Evolutionary conservation across 23 tunicate genomes (phyloP).

Genomic region (Halocynthia aurantium): DNA sequence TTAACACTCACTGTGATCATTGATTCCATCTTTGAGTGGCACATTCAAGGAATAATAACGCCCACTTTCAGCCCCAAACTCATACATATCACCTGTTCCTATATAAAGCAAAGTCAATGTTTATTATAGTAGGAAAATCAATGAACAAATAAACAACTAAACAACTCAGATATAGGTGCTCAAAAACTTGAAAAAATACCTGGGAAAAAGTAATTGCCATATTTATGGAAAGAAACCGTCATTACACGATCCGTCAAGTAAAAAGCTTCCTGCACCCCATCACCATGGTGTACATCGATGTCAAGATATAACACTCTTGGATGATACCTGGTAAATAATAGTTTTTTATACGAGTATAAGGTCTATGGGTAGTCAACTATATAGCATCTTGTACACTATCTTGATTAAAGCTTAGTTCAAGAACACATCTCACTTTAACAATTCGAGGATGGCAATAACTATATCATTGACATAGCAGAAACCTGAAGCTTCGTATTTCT

Average conservation of each 20-base stretch:
- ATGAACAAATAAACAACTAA: not conserved
- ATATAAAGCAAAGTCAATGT: not conserved
- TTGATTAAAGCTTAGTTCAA: not conserved
- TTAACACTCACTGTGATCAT: constrained; percentile 39
- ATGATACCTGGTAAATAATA: constrained; percentile 39
- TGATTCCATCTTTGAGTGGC: constrained; percentile 94
- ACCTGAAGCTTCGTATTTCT: constrained; percentile 97
- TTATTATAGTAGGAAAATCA: not conserved
- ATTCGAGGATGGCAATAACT: constrained; percentile 89
- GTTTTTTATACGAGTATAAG: not conserved
- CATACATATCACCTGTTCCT: constrained; percentile 99
- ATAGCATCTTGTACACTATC: not conserved
- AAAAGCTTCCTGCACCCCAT: constrained; percentile 99
- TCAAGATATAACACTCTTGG: constrained; percentile 96
- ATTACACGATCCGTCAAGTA: constrained; percentile 96
- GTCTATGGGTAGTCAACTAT: not conserved
- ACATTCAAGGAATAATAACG: constrained; percentile 92
- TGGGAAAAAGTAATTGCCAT: constrained; percentile 97
- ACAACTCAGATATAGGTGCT: not conserved
- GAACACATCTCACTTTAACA: constrained; percentile 43
- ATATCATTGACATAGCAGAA: constrained; percentile 99
- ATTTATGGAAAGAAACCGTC: constrained; percentile 99
- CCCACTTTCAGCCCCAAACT: constrained; percentile 95
- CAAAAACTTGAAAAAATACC: constrained; percentile 13
- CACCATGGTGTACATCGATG: constrained; percentile 99